Percentiles rank a stretch among this genome's conserved stretches.
Evolutionary conservation across 2,797 vertebrate species (phyloP).

Genomic region (Lagodon rhomboides): DNA sequence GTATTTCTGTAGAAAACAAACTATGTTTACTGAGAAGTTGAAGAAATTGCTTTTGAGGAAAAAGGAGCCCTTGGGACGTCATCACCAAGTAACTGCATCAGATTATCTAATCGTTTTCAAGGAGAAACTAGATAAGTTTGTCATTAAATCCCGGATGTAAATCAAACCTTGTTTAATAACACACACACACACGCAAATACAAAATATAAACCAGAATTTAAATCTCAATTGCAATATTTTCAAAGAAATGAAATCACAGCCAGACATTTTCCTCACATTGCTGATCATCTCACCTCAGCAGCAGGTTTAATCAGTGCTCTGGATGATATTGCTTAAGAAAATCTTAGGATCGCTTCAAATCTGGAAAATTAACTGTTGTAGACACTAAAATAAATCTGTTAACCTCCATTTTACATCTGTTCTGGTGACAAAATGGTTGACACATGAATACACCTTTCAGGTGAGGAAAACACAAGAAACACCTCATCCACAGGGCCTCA

Average conservation of each 20-base stretch:
- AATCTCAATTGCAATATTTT: not conserved
- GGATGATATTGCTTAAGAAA: not conserved
- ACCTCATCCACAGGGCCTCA: not conserved
- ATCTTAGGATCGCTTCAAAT: not conserved
- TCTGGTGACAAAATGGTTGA: constrained; percentile 31
- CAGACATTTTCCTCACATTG: not conserved
- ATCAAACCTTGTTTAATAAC: not conserved
- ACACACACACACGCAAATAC: not conserved
- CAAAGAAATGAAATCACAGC: not conserved
- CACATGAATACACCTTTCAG: not conserved
- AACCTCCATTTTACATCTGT: constrained; percentile 7
- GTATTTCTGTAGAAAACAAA: not conserved
- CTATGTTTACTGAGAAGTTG: not conserved
- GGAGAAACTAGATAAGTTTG: not conserved
- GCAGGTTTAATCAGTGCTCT: not conserved
- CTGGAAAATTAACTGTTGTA: not conserved
- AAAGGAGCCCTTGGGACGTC: not conserved
- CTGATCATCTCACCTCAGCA: no score
- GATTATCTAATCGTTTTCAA: not conserved
- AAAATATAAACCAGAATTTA: not conserved
- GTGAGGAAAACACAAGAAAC: not conserved
- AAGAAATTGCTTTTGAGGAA: not conserved
- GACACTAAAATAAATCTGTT: not conserved
- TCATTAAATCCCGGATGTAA: no score
- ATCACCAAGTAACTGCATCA: not conserved